Base-by-base conservation (phyloP, 2,113 vertebrate genomes). In the Eptatretus burgeri region DNA sequence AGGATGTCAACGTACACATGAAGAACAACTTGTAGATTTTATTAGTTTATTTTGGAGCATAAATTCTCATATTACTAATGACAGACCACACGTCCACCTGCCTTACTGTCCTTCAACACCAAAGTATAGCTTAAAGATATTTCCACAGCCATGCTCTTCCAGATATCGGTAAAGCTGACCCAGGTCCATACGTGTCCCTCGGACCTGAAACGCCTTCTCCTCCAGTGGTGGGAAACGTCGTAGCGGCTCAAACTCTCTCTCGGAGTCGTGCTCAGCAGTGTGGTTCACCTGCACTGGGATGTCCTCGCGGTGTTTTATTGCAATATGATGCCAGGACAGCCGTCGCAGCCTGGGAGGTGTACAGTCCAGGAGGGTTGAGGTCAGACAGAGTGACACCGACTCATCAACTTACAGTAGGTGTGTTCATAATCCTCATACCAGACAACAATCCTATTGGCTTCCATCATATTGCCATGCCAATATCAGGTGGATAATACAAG, bases 241-340 rank as follows among this genome's bases (percentile, higher is more conserved):
- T 49, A 52, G 76, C 67, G 19, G 72, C 65, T 62, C 65, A 66
- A 13, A 64, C 56, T 60, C 56, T 60, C 2, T 19, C 9, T n/a
- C 56, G 12, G 12, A 10, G 56, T 19, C 12, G 56, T 20, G 52
- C n/a, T 71, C 65, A 63, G 66, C 66, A 13, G 64, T 64, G 14
- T 66, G 56, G 56, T 41, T 68, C 62, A 65, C 68, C 68, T 79
- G 74, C 68, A 88, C 72, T 62, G 75, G 70, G 72, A 82, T 66
- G 52, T 98, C 91, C 70, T 98, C 91, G 72, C 85, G 77, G 70
- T 98, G 89, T 53, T 84, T 80, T 71, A 98, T 81, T 72, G 87
- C 78, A 75, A 98, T 98, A 74, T 84, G 81, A 73, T 91, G 85
- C 91, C 89, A 98, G 0, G 82, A 84, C 73, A 98, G 71, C 71